A percentile compares a stretch with the other conserved stretches of the same genome.
These are phyloP conservation scores for Nyctalus aviator DNA, from an alignment of 2,797 vertebrate genomes.

Conservation along the genomic window DNA sequence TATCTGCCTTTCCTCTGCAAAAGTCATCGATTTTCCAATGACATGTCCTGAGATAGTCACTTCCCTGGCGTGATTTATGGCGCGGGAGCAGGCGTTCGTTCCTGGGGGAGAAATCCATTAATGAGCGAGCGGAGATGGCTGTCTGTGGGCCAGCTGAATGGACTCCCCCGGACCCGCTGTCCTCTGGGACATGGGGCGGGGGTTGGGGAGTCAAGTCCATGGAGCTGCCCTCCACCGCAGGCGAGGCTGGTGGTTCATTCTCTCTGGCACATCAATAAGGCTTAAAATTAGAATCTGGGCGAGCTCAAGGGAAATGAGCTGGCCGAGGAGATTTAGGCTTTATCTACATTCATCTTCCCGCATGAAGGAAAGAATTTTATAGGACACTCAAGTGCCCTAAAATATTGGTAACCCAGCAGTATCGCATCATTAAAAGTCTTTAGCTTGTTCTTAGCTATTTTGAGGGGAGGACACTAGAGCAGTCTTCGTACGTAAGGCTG, in stretches of 20 bases:
- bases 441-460: not conserved
- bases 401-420: not conserved
- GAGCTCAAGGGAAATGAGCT: not conserved
- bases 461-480: not conserved
- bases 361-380: not conserved
- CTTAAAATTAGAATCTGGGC: not conserved
- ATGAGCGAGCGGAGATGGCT: not conserved
- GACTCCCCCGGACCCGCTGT: not conserved
- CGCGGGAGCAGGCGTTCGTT: not conserved
- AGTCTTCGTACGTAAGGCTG: not conserved
- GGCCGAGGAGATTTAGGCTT: not conserved
- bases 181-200: not conserved
- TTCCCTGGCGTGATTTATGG: not conserved
- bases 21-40: not conserved
- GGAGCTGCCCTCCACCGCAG: not conserved
- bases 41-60: not conserved
- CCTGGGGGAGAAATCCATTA: not conserved
- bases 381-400: not conserved
- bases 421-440: not conserved
- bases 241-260: not conserved
- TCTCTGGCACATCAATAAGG: not conserved
- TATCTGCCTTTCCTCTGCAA: not conserved
- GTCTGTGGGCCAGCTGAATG: not conserved
- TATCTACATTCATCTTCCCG: not conserved
- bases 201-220: not conserved